phyloP scores from a whole-genome alignment of 2,797 vertebrate species.

The Phalanger gymnotis region DNA sequence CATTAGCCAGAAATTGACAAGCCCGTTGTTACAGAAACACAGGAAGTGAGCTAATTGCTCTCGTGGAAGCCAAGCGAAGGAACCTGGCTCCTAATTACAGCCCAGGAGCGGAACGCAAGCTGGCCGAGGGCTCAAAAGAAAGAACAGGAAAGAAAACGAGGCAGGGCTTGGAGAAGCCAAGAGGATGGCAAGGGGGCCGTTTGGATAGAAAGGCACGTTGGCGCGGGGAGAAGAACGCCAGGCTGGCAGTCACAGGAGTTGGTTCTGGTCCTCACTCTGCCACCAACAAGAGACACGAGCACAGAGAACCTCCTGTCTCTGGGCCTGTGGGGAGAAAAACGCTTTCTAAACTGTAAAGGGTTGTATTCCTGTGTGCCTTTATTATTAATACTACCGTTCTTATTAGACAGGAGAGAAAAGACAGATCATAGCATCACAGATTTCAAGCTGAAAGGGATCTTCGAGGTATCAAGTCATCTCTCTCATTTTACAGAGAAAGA shows the following conservation, averaged over 20 bases:
- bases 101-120: not conserved
- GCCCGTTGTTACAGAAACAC: not conserved
- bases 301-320: not conserved
- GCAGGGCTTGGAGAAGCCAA: not conserved
- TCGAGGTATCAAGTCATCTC: not conserved
- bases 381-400: not conserved
- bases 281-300: not conserved
- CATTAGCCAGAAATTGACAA: not conserved
- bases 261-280: not conserved
- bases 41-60: not conserved
- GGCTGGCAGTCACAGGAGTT: not conserved
- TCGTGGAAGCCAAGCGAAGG: not conserved
- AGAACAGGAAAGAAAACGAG: not conserved
- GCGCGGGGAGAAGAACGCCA: not conserved
- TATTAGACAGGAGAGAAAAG: not conserved
- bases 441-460: not conserved
- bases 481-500: not conserved
- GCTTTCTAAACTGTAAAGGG: not conserved
- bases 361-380: not conserved
- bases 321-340: not conserved
- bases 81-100: not conserved
- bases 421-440: not conserved
- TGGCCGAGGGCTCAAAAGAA: not conserved
- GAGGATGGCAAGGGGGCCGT: not conserved
- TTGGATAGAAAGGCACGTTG: not conserved